These are phyloP conservation scores for Onychomys torridus DNA, from an alignment of 2,797 vertebrate species.

Conservation along the genomic window DNA sequence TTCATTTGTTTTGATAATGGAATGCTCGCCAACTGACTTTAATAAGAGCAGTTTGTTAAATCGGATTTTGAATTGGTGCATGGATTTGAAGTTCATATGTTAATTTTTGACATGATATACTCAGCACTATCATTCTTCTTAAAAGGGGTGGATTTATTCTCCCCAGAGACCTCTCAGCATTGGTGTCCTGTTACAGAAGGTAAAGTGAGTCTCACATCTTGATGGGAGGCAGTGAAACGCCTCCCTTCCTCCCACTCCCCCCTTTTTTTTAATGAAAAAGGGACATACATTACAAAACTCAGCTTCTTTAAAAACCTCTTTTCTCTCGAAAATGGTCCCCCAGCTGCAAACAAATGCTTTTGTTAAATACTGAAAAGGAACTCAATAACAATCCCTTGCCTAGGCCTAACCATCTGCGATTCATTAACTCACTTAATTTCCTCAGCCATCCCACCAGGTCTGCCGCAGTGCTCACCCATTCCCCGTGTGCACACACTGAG, in stretches of 20 bases:
- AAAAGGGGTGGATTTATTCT: slow-evolving; percentile 74
- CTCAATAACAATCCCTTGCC: rapidly evolving
- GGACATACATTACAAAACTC: background rate
- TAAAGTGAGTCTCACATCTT: slow-evolving; percentile 64
- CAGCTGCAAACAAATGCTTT: background rate
- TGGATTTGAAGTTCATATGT: slow-evolving; percentile 80
- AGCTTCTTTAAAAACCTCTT: background rate
- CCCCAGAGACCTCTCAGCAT: slow-evolving; percentile 54
- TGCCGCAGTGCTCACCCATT: rapidly evolving
- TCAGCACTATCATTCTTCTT: slow-evolving; percentile 57
- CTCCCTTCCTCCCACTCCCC: background rate
- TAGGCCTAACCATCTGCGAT: rapidly evolving
- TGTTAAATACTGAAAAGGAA: background rate
- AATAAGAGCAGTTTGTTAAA: slow-evolving; percentile 86
- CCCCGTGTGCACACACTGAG: rapidly evolving
- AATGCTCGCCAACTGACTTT: slow-evolving; percentile 83
- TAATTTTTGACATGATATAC: slow-evolving; percentile 79
- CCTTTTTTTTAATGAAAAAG: background rate
- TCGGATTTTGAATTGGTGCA: slow-evolving; percentile 82
- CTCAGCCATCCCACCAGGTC: rapidly evolving
- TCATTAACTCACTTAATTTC: rapidly evolving
- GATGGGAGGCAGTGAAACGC: slow-evolving; percentile 58
- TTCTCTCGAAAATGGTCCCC: slow-evolving; percentile 8
- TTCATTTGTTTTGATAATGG: slow-evolving; percentile 87
- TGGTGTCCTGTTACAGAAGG: slow-evolving; percentile 69